Conservation (phyloP, 2,113 vertebrate species). For the Leptosomus discolor region DNA sequence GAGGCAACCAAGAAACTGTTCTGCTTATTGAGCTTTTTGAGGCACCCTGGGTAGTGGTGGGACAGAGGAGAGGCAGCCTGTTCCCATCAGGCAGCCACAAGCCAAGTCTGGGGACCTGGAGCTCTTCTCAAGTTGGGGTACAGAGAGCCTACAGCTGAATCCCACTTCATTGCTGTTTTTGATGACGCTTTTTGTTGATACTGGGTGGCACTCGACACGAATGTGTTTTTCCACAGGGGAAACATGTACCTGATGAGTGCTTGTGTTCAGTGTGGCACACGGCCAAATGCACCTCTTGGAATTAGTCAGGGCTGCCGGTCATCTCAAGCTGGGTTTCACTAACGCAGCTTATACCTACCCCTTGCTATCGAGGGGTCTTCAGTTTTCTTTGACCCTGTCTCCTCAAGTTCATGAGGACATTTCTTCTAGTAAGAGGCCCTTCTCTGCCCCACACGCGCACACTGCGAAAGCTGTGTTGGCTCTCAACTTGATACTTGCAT, state of each 20-base stretch:
- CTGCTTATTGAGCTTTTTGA: background rate
- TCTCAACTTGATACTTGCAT: background rate
- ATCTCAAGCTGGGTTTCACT: background rate
- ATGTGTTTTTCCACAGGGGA: background rate
- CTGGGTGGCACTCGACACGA: rapidly evolving
- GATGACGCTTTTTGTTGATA: background rate
- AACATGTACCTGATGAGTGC: background rate
- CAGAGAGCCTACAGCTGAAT: background rate
- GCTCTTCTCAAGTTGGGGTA: background rate
- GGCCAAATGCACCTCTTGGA: background rate
- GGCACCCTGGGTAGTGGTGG: background rate
- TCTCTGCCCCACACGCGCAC: rapidly evolving
- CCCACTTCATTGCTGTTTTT: background rate
- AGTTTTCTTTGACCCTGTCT: background rate
- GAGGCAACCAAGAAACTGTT: background rate
- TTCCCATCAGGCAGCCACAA: background rate
- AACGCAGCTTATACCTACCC: rapidly evolving
- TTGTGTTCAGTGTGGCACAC: background rate
- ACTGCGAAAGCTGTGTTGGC: background rate
- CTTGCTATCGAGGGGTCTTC: background rate
- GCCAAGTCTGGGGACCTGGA: background rate
- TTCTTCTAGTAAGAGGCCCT: background rate
- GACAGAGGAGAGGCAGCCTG: background rate
- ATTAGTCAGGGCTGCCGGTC: background rate
- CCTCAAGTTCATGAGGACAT: background rate